Percentiles rank a stretch among this genome's conserved stretches.
Evolutionary conservation across 2,113 vertebrate genomes (phyloP).

Genomic region (Ploceus nigricollis): DNA sequence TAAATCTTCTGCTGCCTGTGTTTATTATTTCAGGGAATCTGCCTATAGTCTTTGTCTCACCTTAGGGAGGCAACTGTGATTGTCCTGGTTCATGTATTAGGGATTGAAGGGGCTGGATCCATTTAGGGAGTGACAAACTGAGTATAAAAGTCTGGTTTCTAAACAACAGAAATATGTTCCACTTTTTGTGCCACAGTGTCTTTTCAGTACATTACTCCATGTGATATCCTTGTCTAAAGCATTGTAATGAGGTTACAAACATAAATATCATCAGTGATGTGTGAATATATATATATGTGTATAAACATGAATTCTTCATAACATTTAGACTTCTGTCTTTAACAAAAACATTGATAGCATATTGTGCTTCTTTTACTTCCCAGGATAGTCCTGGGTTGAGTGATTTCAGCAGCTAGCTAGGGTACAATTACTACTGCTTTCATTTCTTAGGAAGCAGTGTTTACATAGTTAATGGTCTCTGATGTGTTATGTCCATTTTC

Average conservation of each 20-base stretch:
- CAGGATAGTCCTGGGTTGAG: not conserved
- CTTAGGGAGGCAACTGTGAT: not conserved
- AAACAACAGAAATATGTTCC: not conserved
- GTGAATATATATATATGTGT: not conserved
- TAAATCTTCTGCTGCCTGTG: slow-evolving; percentile 12
- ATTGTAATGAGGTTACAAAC: not conserved
- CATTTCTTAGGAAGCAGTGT: not conserved
- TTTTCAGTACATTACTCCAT: not conserved
- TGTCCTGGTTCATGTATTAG: not conserved
- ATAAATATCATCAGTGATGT: not conserved
- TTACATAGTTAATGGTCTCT: not conserved
- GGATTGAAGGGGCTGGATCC: not conserved
- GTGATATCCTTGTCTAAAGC: not conserved
- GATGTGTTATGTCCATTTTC: not conserved
- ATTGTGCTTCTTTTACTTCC: not conserved
- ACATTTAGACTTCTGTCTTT: not conserved
- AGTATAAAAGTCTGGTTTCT: not conserved
- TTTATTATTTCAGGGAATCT: not conserved
- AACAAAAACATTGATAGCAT: not conserved
- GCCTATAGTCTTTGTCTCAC: not conserved
- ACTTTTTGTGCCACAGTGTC: not conserved
- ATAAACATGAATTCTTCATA: not conserved
- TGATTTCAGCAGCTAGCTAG: not conserved
- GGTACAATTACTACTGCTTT: not conserved
- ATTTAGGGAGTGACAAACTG: not conserved